Conservation (phyloP, 2,797 vertebrate genomes). For the Silurus aristotelis region DNA sequence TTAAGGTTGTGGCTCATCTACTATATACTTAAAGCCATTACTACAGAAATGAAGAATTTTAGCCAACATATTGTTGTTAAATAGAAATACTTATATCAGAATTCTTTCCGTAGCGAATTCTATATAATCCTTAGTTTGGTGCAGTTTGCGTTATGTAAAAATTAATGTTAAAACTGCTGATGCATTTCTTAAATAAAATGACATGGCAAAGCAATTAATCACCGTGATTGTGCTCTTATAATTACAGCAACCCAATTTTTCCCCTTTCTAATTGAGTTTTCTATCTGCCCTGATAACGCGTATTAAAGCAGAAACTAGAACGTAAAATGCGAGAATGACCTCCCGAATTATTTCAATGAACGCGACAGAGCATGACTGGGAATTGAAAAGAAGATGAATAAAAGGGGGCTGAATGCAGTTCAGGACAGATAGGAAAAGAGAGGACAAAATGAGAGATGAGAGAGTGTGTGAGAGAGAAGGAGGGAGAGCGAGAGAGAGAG, state of each 20-base stretch:
- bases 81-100: neutral
- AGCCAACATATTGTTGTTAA: neutral
- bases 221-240: neutral
- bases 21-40: neutral
- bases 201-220: neutral
- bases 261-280: neutral
- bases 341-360: constrained; percentile 33
- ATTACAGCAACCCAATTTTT: neutral
- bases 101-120: neutral
- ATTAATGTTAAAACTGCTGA: neutral
- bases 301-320: constrained; percentile 8
- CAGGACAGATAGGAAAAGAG: constrained; percentile 27
- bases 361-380: constrained; percentile 28
- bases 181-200: neutral
- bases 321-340: constrained; percentile 18
- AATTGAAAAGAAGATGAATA: constrained; percentile 32
- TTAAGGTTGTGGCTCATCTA: neutral
- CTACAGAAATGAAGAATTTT: neutral
- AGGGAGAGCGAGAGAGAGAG: no score
- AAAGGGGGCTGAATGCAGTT: constrained; percentile 14
- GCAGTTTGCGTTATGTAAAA: neutral
- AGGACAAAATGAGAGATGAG: constrained; percentile 14
- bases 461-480: no score
- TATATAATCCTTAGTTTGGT: neutral
- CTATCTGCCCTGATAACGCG: neutral